Evolutionary conservation across 2,797 vertebrate species (phyloP).

Genomic region (Euthynnus affinis): DNA sequence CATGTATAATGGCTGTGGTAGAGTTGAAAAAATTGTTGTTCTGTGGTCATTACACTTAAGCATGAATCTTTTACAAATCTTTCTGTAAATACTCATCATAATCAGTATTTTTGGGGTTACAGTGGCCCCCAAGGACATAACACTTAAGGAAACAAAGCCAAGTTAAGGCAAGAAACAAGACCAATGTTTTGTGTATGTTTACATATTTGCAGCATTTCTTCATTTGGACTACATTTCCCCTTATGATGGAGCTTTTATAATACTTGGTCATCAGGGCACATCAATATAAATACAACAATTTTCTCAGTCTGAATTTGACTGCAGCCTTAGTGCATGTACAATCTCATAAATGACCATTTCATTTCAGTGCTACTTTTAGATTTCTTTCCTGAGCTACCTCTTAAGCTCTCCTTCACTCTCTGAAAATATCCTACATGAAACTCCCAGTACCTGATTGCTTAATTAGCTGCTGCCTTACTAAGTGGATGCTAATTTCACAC

Average conservation of each 20-base stretch:
- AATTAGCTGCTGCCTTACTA: conserved; percentile 33
- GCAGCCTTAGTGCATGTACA: no score
- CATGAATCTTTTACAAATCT: not conserved
- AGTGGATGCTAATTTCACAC: conserved; percentile 38
- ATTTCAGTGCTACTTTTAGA: not conserved
- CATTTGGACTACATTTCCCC: not conserved
- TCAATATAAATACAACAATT: conserved; percentile 6
- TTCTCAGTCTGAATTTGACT: not conserved
- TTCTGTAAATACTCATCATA: not conserved
- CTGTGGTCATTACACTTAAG: conserved; percentile 5
- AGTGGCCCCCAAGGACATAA: not conserved
- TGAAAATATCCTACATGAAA: conserved; percentile 8
- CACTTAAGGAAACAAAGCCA: not conserved
- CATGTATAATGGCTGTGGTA: not conserved
- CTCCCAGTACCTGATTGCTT: conserved; percentile 38
- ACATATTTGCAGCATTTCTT: conserved; percentile 13
- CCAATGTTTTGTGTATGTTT: conserved; percentile 6
- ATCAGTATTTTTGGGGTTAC: not conserved
- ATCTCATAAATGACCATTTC: no score
- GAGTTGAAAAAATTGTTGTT: not conserved
- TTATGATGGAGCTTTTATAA: not conserved
- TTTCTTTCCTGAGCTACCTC: conserved; percentile 12
- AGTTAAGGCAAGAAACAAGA: not conserved
- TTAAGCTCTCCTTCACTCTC: conserved; percentile 6
- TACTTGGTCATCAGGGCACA: not conserved